A percentile compares a stretch with the other conserved stretches of the same genome.
These are phyloP conservation scores for Euclidia mi DNA, from an alignment of 2,888 invertebrate species.

Conservation along the genomic window DNA sequence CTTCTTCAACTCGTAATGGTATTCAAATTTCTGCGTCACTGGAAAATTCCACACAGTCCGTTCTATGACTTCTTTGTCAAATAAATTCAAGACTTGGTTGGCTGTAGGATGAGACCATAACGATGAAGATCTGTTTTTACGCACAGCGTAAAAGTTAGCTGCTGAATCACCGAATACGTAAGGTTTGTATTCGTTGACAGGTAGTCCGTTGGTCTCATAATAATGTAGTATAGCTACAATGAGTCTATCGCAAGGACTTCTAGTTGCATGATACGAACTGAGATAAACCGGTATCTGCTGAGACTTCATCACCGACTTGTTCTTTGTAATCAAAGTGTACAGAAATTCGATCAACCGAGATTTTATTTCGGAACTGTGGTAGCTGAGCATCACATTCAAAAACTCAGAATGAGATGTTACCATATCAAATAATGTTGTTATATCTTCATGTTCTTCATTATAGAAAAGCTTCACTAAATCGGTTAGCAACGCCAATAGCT, in stretches of 20 bases:
- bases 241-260: constrained; percentile 92
- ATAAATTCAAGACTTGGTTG: constrained; percentile 92
- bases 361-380: constrained; percentile 85
- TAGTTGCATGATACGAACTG: constrained; percentile 94
- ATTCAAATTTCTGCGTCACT: constrained; percentile 89
- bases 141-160: constrained; percentile 93
- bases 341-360: constrained; percentile 92
- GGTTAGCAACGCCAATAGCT: constrained; percentile 89
- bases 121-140: constrained; percentile 86
- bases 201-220: constrained; percentile 92
- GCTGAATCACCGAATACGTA: constrained; percentile 96
- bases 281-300: constrained; percentile 94
- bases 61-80: constrained; percentile 91
- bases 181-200: constrained; percentile 92
- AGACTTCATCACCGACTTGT: constrained; percentile 91
- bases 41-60: constrained; percentile 93
- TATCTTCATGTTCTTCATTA: constrained; percentile 78
- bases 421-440: constrained; percentile 92
- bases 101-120: constrained; percentile 93
- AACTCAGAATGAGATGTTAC: constrained; percentile 94
- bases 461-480: constrained; percentile 90
- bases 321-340: constrained; percentile 90
- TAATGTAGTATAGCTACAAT: constrained; percentile 92
- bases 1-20: constrained; percentile 74
- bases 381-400: constrained; percentile 91